phyloP scores from a whole-genome alignment of 2,113 vertebrate genomes.

The Phycodurus eques region DNA sequence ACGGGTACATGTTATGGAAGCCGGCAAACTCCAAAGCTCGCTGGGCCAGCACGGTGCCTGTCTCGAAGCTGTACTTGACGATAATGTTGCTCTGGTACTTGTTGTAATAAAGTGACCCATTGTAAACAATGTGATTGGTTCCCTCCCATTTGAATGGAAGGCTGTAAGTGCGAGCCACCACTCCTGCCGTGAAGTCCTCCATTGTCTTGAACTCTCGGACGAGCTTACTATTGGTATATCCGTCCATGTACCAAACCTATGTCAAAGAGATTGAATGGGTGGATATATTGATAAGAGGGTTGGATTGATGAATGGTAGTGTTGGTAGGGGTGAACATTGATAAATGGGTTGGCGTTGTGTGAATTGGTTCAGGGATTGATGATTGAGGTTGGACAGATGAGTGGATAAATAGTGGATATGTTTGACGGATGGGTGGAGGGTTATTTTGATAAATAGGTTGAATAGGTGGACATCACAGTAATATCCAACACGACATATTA shows the following conservation, averaged over 20 bases:
- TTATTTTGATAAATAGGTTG: background rate
- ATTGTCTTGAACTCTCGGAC: constrained; percentile 93
- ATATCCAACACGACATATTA: background rate
- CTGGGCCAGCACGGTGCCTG: constrained; percentile 86
- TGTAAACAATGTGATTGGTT: constrained; percentile 97
- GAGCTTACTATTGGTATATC: constrained; percentile 97
- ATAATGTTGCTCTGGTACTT: constrained; percentile 99
- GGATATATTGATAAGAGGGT: background rate
- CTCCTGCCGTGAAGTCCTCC: constrained; percentile 87
- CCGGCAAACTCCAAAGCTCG: constrained; percentile 92
- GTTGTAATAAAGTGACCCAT: constrained; percentile 96
- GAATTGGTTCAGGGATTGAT: background rate
- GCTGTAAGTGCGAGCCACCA: constrained; percentile 92
- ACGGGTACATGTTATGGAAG: constrained; percentile 97
- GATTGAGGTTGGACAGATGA: background rate
- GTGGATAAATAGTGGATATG: background rate
- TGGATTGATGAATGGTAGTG: background rate
- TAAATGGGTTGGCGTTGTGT: background rate
- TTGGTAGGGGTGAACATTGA: background rate
- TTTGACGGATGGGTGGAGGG: background rate
- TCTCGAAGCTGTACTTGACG: constrained; percentile 95
- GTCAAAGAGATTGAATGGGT: constrained; percentile 7
- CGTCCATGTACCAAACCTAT: constrained; percentile 99
- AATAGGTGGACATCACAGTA: background rate
- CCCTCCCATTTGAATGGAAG: constrained; percentile 98